A percentile compares a stretch with the other conserved stretches of the same genome.
phyloP scores from a whole-genome alignment of 2,797 vertebrate genomes.

The Gadopsis marmoratus region DNA sequence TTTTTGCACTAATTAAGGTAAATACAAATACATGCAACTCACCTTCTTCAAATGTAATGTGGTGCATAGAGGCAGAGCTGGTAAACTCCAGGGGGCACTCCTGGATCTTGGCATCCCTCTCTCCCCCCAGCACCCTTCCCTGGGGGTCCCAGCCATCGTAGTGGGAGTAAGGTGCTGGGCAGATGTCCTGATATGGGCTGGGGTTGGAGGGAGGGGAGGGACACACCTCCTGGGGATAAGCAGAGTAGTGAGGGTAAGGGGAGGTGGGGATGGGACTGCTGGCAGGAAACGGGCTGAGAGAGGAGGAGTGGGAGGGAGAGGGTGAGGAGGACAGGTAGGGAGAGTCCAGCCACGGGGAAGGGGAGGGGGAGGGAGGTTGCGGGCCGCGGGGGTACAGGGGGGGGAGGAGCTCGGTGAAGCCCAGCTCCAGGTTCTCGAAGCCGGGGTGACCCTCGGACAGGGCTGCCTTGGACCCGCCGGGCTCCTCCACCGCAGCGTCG shows the following conservation, averaged over 20 bases:
- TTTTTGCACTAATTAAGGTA: too few relatives aligned
- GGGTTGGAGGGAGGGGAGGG: slow-evolving; percentile 78
- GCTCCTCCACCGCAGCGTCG: slow-evolving; percentile 72
- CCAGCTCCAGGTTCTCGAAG: slow-evolving; percentile 87
- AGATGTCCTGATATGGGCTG: slow-evolving; percentile 81
- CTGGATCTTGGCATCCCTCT: slow-evolving; percentile 77
- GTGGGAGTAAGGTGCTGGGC: slow-evolving; percentile 77
- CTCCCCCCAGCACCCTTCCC: slow-evolving; percentile 63
- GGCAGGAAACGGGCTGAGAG: slow-evolving; percentile 85
- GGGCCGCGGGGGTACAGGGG: slow-evolving; percentile 81
- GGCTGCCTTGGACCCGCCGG: slow-evolving; percentile 57
- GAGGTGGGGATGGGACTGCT: slow-evolving; percentile 82
- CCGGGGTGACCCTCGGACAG: slow-evolving; percentile 82
- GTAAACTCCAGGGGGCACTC: slow-evolving; percentile 81
- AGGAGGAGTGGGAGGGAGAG: slow-evolving; percentile 87
- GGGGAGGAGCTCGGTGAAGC: slow-evolving; percentile 87
- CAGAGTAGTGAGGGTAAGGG: slow-evolving; percentile 79
- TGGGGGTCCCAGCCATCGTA: slow-evolving; percentile 84
- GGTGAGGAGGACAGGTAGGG: slow-evolving; percentile 88
- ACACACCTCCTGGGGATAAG: slow-evolving; percentile 80
- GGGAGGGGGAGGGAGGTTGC: slow-evolving; percentile 82
- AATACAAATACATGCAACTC: slow-evolving; percentile 28
- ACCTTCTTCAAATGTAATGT: slow-evolving; percentile 96
- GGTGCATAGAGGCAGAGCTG: slow-evolving; percentile 89
- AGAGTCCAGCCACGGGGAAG: slow-evolving; percentile 87